Evolutionary conservation across 2,113 vertebrate genomes (phyloP).

Genomic region (Petrocephalus microphthalmus): DNA sequence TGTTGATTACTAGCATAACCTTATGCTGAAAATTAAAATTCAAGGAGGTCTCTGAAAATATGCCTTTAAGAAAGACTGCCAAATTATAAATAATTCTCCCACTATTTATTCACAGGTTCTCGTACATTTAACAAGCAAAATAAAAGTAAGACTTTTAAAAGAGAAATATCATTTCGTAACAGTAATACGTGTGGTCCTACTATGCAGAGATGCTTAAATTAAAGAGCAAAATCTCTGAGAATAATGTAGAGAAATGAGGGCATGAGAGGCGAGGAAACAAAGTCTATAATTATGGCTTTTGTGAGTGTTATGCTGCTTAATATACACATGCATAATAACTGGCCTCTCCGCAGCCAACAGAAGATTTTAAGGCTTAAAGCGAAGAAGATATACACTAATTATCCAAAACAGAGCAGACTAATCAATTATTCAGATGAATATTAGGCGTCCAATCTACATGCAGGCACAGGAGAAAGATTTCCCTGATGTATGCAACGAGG

Average conservation of each 20-base stretch:
- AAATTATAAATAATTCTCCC: not conserved
- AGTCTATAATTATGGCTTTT: not conserved
- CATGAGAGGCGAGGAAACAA: not conserved
- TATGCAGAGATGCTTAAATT: not conserved
- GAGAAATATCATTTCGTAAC: not conserved
- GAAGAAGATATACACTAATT: constrained; percentile 84
- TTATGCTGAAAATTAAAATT: not conserved
- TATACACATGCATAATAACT: constrained; percentile 29
- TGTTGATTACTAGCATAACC: not conserved
- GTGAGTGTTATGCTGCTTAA: constrained; percentile 21
- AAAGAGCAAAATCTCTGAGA: not conserved
- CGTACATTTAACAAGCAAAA: not conserved
- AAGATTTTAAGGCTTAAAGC: constrained; percentile 68
- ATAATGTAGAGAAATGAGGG: not conserved
- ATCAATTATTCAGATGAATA: constrained; percentile 96
- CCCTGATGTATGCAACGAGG: constrained; percentile 67
- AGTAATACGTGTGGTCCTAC: not conserved
- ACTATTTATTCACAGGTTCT: not conserved
- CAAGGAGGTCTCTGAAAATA: not conserved
- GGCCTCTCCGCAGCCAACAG: constrained; percentile 44
- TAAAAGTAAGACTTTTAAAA: not conserved
- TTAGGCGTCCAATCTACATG: constrained; percentile 75
- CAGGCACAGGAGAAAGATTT: constrained; percentile 68
- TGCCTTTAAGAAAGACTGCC: constrained; percentile 4
- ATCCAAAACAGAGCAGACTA: constrained; percentile 73